Conservation (phyloP, 2,888 invertebrate genomes). For the Chirona hameri region DNA sequence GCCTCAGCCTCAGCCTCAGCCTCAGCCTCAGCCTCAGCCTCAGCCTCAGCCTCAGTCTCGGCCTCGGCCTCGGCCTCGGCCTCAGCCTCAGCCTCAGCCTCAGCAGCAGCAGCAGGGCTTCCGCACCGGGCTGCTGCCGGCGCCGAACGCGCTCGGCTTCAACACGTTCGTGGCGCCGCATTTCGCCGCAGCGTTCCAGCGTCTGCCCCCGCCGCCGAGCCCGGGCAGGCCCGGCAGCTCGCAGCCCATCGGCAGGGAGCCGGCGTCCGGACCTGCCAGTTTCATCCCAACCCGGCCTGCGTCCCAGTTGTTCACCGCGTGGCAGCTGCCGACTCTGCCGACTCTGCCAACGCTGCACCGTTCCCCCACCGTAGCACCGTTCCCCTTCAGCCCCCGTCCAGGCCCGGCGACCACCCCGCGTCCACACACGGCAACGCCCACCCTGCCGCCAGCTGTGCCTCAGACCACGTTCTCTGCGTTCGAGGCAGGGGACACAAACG, state of each 20-base stretch:
- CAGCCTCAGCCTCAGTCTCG: too few species aligned
- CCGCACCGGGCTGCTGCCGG: background rate
- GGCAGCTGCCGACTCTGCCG: background rate
- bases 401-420: too few species aligned
- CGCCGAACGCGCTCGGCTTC: conserved; percentile 3
- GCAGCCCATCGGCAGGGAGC: conserved; percentile 46
- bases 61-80: too few species aligned
- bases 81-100: too few species aligned
- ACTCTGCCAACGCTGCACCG: background rate
- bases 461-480: too few species aligned
- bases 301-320: background rate
- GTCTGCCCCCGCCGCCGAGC: conserved; percentile 96
- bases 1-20: too few species aligned
- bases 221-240: conserved; percentile 81
- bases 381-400: background rate
- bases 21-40: too few species aligned
- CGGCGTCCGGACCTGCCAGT: conserved; percentile 77
- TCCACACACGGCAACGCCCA: conserved; percentile 54
- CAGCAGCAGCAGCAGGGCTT: background rate
- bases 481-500: conserved; percentile 48
- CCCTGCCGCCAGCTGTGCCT: too few species aligned
- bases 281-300: background rate
- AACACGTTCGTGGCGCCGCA: conserved; percentile 70
- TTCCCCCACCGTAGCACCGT: background rate
- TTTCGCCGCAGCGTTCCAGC: conserved; percentile 77